Base-by-base conservation (phyloP, 2,113 vertebrate species). In the Forbesichthys papilliferus region DNA sequence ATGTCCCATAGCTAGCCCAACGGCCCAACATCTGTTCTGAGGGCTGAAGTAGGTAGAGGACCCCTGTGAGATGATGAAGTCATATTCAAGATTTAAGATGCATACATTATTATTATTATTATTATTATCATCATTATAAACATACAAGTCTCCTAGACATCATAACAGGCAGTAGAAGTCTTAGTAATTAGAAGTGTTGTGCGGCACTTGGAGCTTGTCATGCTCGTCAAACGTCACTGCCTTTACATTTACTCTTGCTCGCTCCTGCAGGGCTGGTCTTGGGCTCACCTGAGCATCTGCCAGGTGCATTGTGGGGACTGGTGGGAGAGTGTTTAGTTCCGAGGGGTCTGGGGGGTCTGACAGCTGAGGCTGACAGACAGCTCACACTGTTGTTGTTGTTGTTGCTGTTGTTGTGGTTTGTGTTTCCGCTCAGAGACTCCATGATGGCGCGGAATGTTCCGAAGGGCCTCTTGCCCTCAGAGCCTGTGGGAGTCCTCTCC, bases 371-470 rank as follows among this genome's bases (percentile, higher is more conserved):
- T 0, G 82, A 33, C 49, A 86, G 84, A 85, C 71, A 36, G 77
- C 75, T 42, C 36, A 42, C 36, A 42, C 36, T 42, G 36, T 5
- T 42, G 5, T 8, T 42, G 36, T 5, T 42, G 5, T 8, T 84
- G 51, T 79, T 83, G 74, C 87, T 92, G 79, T 96, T 98, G 86
- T 94, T 98, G 87, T 96, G 95, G 83, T 97, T 99, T 68, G 96
- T 93, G 89, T 98, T 99, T 33, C 96, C 96, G 61, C 97, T 98
- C 57, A 98, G 87, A 0, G 95, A 94, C 81, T 98, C 98, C 96
- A 99, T 98, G 79, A 98, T 97, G 82, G 98, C 97, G 33, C 96
- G 92, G 71, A 98, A 97, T 1, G 97, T 93, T 77, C 96, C 98
- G 46, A 98, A 97, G 7, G 96, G 92, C 9, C 95, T 91, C 86